phyloP scores from a whole-genome alignment of 2,113 vertebrate genomes.

The Microcebus jonahi region DNA sequence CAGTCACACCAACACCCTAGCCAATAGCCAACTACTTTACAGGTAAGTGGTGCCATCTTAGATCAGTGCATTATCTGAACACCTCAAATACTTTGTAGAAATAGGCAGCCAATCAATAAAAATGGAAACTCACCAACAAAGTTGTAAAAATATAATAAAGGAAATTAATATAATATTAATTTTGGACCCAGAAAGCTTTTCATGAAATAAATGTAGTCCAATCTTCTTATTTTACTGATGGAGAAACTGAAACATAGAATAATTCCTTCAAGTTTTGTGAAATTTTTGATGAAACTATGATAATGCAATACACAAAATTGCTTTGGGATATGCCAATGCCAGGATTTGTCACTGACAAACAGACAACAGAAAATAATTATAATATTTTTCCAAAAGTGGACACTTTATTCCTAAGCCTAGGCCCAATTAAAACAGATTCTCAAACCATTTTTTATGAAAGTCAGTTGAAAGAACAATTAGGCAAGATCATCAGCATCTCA shows the following conservation, averaged over 20 bases:
- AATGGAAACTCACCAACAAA: too few species aligned
- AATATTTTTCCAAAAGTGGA: neutral
- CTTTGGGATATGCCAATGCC: neutral
- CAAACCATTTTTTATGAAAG: neutral
- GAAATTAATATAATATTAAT: neutral
- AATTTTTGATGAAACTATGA: neutral
- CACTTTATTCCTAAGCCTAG: neutral
- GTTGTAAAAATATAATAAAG: neutral
- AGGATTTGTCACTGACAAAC: neutral
- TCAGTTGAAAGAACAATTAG: neutral
- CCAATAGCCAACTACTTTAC: neutral
- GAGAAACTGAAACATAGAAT: neutral
- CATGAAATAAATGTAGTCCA: neutral
- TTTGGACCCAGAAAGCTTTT: neutral
- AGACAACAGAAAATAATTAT: constrained; percentile 9
- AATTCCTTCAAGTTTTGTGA: neutral
- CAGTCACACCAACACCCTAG: neutral
- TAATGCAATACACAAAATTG: neutral
- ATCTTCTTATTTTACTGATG: neutral
- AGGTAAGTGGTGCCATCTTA: neutral
- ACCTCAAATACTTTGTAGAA: too few species aligned
- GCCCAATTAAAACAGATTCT: neutral
- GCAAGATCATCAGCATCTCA: neutral
- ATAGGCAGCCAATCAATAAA: too few species aligned
- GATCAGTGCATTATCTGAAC: neutral